Evolutionary conservation across 92 coral and sea anemone genomes (phyloP).

Genomic region (Porites rus): DNA sequence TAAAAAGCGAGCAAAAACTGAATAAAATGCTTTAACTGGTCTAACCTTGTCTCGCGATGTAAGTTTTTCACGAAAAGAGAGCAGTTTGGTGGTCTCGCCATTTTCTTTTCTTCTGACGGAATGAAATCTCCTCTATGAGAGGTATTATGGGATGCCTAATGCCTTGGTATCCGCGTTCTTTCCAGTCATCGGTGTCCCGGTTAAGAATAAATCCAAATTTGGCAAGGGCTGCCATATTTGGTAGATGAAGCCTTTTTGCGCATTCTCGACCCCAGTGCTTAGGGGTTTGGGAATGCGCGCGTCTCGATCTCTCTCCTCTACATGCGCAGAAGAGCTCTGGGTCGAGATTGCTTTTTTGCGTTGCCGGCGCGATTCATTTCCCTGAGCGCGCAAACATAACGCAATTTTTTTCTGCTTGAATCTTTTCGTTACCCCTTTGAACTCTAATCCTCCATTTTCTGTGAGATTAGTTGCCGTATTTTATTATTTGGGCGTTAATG

Average conservation of each 20-base stretch:
- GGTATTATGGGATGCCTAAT: conserved; percentile 30
- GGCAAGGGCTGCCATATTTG: conserved; percentile 36
- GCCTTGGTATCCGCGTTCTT: not conserved
- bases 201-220: conserved; percentile 21
- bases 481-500: too few relatives aligned
- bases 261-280: too few relatives aligned
- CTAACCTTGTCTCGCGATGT: conserved; percentile 92
- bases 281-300: too few relatives aligned
- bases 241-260: not conserved
- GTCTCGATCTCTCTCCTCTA: too few relatives aligned
- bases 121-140: not conserved
- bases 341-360: not conserved
- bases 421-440: not conserved
- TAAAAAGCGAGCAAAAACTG: not conserved
- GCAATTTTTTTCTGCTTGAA: not conserved
- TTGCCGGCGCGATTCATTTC: conserved; percentile 77
- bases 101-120: not conserved
- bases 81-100: conserved; percentile 98
- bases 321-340: too few relatives aligned
- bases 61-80: conserved; percentile 92
- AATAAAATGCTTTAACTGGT: not conserved
- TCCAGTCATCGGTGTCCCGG: conserved; percentile 3
- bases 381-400: conserved; percentile 19
- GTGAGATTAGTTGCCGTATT: too few relatives aligned
- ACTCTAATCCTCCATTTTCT: not conserved